phyloP scores from a whole-genome alignment of 2,797 vertebrate species.

The Threskiornis aethiopicus region DNA sequence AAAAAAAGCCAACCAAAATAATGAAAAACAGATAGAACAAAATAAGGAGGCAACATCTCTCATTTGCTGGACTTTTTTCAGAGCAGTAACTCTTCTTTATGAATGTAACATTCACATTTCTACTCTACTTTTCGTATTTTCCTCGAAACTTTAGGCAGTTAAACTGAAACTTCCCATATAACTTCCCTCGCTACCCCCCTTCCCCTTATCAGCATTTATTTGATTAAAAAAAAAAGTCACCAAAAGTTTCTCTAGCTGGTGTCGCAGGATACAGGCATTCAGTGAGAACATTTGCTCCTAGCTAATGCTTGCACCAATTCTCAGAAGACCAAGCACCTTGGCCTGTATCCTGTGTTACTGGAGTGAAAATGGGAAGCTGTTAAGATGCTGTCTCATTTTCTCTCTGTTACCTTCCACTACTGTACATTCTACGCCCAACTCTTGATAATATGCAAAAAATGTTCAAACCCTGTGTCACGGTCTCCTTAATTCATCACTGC shows the following conservation, averaged over 20 bases:
- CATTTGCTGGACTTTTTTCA: background rate
- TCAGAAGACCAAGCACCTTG: background rate
- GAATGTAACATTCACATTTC: background rate
- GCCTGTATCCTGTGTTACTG: background rate
- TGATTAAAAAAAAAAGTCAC: background rate
- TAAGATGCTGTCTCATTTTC: background rate
- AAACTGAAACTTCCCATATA: background rate
- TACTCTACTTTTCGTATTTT: background rate
- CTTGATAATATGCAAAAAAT: background rate
- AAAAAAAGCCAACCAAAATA: background rate
- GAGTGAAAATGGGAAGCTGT: background rate
- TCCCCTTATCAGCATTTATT: background rate
- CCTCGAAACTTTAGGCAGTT: background rate
- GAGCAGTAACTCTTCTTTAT: background rate
- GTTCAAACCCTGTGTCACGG: background rate
- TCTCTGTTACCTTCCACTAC: background rate
- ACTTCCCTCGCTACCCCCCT: background rate
- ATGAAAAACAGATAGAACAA: background rate
- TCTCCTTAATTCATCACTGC: background rate
- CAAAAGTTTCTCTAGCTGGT: background rate
- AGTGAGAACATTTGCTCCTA: background rate
- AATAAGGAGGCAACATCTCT: background rate
- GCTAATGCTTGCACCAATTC: background rate
- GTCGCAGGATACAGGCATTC: background rate
- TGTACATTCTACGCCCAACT: background rate